A percentile compares a stretch with the other conserved stretches of the same genome.
Evolutionary conservation across 2,113 vertebrate species (phyloP).

Genomic region (Hylia prasina): DNA sequence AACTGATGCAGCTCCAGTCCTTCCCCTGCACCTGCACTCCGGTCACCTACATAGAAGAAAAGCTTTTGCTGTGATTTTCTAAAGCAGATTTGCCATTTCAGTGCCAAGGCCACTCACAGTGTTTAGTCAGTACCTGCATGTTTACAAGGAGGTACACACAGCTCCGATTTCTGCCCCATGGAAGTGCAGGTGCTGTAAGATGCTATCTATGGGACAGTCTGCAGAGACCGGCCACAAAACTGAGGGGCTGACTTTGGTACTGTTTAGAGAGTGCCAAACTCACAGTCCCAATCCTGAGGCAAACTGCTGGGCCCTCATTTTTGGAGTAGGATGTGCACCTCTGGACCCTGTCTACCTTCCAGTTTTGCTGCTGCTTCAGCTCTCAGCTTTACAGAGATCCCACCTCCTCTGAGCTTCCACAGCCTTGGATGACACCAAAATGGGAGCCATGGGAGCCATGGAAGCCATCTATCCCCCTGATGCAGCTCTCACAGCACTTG

Average conservation of each 20-base stretch:
- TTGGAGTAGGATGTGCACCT: rapidly evolving
- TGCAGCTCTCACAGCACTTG: not conserved
- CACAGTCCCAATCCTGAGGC: not conserved
- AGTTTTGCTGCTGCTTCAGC: not conserved
- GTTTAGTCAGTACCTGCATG: not conserved
- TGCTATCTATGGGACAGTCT: too few species aligned
- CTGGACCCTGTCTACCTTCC: not conserved
- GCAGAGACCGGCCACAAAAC: not conserved
- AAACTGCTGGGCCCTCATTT: not conserved
- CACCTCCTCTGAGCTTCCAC: rapidly evolving
- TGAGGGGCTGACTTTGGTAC: not conserved
- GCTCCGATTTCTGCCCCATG: not conserved
- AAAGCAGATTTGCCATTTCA: not conserved
- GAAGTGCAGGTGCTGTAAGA: not conserved
- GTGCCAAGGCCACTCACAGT: rapidly evolving
- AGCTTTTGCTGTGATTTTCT: not conserved
- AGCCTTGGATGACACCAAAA: not conserved
- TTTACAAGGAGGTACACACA: not conserved
- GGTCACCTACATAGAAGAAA: not conserved
- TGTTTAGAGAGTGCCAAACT: not conserved
- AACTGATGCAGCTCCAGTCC: rapidly evolving
- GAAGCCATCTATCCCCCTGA: not conserved
- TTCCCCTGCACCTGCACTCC: rapidly evolving
- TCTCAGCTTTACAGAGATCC: not conserved
- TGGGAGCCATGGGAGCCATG: not conserved